phyloP scores from a whole-genome alignment of 2,888 invertebrate genomes.

The Drosophila cognata region DNA sequence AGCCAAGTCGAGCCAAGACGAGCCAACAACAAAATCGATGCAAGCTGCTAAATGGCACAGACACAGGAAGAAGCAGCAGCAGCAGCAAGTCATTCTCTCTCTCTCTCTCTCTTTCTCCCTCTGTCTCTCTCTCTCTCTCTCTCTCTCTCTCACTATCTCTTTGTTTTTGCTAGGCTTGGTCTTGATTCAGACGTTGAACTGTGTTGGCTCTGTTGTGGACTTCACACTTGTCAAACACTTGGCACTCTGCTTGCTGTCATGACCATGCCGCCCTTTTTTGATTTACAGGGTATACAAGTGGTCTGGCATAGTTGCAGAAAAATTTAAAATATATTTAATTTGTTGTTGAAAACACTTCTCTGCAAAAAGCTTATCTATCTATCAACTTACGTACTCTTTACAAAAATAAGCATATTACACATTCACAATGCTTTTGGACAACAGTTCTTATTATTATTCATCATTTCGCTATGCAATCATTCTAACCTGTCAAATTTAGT shows the following conservation, averaged over 20 bases:
- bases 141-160: background rate
- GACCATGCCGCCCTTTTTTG: slow-evolving; percentile 2
- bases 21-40: slow-evolving; percentile 49
- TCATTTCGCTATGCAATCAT: background rate
- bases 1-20: slow-evolving; percentile 36
- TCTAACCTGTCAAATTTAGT: background rate
- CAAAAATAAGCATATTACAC: background rate
- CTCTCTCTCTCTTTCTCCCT: background rate
- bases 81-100: background rate
- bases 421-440: background rate
- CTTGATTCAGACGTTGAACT: slow-evolving; percentile 74
- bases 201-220: slow-evolving; percentile 47
- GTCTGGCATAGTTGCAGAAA: background rate
- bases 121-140: background rate
- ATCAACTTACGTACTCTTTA: background rate
- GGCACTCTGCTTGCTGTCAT: slow-evolving; percentile 28
- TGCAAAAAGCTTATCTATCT: background rate
- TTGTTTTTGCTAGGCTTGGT: slow-evolving; percentile 58
- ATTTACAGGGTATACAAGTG: slow-evolving; percentile 16
- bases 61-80: background rate
- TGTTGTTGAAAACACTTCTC: background rate
- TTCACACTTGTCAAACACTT: slow-evolving; percentile 61
- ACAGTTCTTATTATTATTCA: background rate
- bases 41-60: slow-evolving; percentile 40
- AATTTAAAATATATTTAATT: background rate